Base-by-base conservation (phyloP, 1,140 invertebrate genomes). In the Anoplophora glabripennis region DNA sequence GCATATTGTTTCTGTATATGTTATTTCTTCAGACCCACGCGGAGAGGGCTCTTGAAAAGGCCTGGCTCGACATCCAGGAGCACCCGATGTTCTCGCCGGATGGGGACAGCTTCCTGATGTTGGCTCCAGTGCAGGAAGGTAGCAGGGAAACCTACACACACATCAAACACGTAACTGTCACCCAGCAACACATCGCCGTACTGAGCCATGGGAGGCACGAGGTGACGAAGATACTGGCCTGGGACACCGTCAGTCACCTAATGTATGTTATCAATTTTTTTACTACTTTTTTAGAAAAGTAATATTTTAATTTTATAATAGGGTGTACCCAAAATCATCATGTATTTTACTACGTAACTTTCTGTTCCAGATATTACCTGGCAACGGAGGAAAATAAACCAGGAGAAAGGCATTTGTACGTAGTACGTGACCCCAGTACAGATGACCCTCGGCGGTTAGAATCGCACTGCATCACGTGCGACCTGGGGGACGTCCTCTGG, bases 141-240 rank as follows among this genome's bases (percentile, higher is more conserved):
- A 85, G 83, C 5, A 82, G 84, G 40, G 90, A 93, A 67, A 86
- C 88, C 70, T 94, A 88, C 76, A 92, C 89, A 28, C 92, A 96
- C 77, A 91, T 96, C 69, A 93, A 92, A 67, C 89, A 93, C 72
- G 82, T 92, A 17, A 90, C 89, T 37, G 83, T 90, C 36, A 83
- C 85, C n/a, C 86, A 91, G 69, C 87, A 90, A 72, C 83, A 87
- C 66, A 91, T 90, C 72, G 86, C 89, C 1, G 90, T 93, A 5
- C 80, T 96, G 10, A 94, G 92, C 17, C 88, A 92, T 70, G 93
- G 92, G 4, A 84, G 84, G 60, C 92, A 90, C 73, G 93, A 96
- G 77, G 93, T 96, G 57, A 78, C 75, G 47, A 82, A 86, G 70
- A 93, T 96, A 68, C 80, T 94, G 42, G 88, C 87, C 11, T 96